phyloP scores from a whole-genome alignment of 2,797 vertebrate species.

The Myoxocephalus aenaeus region DNA sequence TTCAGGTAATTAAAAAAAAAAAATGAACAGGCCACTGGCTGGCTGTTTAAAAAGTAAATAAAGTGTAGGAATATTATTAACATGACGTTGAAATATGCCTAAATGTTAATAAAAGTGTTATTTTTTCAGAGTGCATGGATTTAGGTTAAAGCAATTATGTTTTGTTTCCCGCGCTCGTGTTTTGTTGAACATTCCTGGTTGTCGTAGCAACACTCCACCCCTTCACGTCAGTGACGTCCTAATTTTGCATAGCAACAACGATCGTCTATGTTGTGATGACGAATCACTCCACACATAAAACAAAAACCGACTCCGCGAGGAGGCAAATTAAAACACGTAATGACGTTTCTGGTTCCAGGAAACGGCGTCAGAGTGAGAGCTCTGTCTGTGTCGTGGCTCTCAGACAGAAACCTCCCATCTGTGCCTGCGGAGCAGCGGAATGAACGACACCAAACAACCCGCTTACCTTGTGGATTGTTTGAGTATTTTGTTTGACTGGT shows the following conservation, averaged over 20 bases:
- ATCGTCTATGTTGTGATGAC: slow-evolving; percentile 30
- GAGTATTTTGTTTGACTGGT: slow-evolving; percentile 47
- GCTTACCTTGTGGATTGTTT: slow-evolving; percentile 17
- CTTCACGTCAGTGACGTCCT: slow-evolving; percentile 76
- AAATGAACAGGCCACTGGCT: neutral
- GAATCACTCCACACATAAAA: slow-evolving; percentile 14
- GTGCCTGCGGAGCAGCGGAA: slow-evolving; percentile 34
- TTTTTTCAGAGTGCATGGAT: slow-evolving; percentile 49
- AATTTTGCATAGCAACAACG: slow-evolving; percentile 62
- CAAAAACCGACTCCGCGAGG: neutral
- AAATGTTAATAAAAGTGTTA: slow-evolving; percentile 8
- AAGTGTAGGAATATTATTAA: neutral
- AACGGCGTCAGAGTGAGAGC: slow-evolving; percentile 50
- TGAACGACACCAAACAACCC: slow-evolving; percentile 60
- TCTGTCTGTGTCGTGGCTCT: slow-evolving; percentile 27
- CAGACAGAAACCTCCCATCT: neutral
- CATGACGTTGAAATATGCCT: neutral
- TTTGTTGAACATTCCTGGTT: slow-evolving; percentile 81
- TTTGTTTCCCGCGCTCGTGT: slow-evolving; percentile 71
- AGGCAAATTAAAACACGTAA: neutral
- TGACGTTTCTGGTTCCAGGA: neutral
- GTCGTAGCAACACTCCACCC: slow-evolving; percentile 78
- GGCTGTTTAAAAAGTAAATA: neutral
- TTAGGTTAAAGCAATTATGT: slow-evolving; percentile 23
- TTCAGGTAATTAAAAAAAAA: no score